Conservation (phyloP, 2,888 invertebrate species). For the Pheosia gnoma region DNA sequence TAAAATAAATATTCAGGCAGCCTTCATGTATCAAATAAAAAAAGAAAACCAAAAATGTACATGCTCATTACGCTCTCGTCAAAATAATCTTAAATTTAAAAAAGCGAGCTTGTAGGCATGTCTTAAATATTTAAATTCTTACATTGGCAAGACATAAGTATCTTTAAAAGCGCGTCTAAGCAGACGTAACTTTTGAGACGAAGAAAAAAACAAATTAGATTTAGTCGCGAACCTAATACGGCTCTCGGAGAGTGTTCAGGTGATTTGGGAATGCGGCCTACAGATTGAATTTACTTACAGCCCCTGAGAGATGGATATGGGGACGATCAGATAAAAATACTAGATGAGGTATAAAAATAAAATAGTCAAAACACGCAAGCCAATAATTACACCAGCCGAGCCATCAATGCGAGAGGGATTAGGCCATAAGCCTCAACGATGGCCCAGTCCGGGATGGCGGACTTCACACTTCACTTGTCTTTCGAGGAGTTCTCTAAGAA, state of each 20-base stretch:
- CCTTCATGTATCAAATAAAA: slow-evolving; percentile 15
- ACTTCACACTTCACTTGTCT: no score
- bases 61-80: slow-evolving; percentile 15
- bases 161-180: slow-evolving; percentile 8
- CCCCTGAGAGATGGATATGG: slow-evolving; percentile 65
- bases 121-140: slow-evolving; percentile 16
- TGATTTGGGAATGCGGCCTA: slow-evolving; percentile 78
- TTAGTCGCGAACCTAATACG: slow-evolving; percentile 68
- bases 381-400: no score
- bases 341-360: slow-evolving; percentile 19
- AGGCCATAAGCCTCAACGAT: no score
- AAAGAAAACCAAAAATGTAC: slow-evolving; percentile 10
- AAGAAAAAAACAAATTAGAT: slow-evolving; percentile 76
- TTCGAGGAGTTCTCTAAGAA: no score
- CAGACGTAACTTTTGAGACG: slow-evolving; percentile 53
- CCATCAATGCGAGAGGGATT: no score
- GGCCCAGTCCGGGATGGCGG: no score
- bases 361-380: no score
- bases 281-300: slow-evolving; percentile 77
- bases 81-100: slow-evolving; percentile 22
- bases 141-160: slow-evolving; percentile 4
- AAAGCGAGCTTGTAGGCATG: slow-evolving; percentile 8
- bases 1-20: slow-evolving; percentile 10
- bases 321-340: slow-evolving; percentile 16
- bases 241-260: slow-evolving; percentile 72